Evolutionary conservation across 2,113 vertebrate species (phyloP).

Genomic region (Sphyrna mokarran): DNA sequence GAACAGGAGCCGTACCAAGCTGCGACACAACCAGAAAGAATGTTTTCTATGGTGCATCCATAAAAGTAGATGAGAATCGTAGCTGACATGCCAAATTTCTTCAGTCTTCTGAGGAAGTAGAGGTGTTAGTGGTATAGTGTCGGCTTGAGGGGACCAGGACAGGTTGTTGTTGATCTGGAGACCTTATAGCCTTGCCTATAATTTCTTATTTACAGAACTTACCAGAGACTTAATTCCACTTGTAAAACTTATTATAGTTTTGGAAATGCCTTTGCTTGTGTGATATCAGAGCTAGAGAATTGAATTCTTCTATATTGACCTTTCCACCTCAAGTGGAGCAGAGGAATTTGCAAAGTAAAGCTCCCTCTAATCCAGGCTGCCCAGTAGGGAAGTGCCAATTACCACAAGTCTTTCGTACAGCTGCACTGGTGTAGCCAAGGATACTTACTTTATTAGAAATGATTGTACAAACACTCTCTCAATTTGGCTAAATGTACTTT

Average conservation of each 20-base stretch:
- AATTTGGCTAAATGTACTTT: not conserved
- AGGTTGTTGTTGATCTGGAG: no score
- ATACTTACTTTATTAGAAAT: not conserved
- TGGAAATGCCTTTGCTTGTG: not conserved
- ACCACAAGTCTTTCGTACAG: not conserved
- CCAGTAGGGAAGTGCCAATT: not conserved
- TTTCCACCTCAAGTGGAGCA: not conserved
- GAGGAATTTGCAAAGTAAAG: not conserved
- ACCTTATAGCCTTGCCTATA: not conserved
- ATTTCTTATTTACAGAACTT: not conserved
- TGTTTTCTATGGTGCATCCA: no score
- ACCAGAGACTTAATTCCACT: not conserved
- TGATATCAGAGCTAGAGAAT: not conserved
- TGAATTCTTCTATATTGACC: not conserved
- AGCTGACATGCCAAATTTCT: no score
- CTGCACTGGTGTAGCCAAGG: not conserved
- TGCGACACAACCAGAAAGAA: no score
- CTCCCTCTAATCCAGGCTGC: not conserved
- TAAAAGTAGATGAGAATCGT: no score
- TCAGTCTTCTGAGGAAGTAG: no score
- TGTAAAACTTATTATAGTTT: not conserved
- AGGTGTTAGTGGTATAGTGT: no score
- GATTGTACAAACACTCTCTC: not conserved
- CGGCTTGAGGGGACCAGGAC: no score
- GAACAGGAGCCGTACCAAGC: no score